Conservation (phyloP, 2,797 vertebrate species). For the Enteromius mattozi region DNA sequence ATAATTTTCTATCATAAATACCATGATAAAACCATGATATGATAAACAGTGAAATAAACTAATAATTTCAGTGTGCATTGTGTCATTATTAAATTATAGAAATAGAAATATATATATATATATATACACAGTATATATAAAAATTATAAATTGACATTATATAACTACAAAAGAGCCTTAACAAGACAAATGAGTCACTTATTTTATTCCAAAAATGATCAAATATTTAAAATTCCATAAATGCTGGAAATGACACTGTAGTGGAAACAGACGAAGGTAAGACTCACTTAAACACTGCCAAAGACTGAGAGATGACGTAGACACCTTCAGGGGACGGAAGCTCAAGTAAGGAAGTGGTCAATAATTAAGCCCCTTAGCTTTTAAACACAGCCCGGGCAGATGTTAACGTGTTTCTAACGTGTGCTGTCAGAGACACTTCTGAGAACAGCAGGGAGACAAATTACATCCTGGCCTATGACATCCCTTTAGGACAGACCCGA, state of each 20-base stretch:
- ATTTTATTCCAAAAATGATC: background rate
- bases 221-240: background rate
- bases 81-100: background rate
- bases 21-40: background rate
- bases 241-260: background rate
- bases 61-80: background rate
- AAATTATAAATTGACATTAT: background rate
- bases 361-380: constrained; percentile 64
- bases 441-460: constrained; percentile 41
- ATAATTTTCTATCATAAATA: background rate
- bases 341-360: constrained; percentile 66
- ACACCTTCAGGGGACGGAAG: constrained; percentile 60
- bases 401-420: constrained; percentile 27
- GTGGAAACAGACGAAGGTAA: background rate
- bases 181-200: background rate
- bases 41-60: background rate
- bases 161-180: background rate
- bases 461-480: constrained; percentile 9
- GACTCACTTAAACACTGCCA: background rate
- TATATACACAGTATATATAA: no score
- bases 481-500: constrained; percentile 17
- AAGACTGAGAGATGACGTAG: background rate
- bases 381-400: constrained; percentile 34
- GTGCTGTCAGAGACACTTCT: constrained; percentile 24
- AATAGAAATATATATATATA: background rate